A percentile compares a stretch with the other conserved stretches of the same genome.
phyloP scores from a whole-genome alignment of 2,888 invertebrate species.

The Dicyrtomina minuta region DNA sequence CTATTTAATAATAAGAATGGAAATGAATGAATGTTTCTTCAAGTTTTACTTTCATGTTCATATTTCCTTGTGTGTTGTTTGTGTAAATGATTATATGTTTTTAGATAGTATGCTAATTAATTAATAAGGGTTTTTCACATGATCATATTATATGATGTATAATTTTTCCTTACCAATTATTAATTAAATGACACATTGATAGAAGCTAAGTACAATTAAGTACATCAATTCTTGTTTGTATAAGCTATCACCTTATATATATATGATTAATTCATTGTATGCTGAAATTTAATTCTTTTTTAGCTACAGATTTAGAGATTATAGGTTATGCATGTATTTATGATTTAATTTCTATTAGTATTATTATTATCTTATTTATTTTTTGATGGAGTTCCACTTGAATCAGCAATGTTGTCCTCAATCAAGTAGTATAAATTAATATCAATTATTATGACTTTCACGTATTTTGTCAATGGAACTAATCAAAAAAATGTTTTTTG shows the following conservation, averaged over 20 bases:
- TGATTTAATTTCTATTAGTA: neutral
- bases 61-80: no score
- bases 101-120: no score
- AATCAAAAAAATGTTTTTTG: neutral
- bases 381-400: conserved; percentile 20
- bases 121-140: no score
- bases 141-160: no score
- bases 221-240: neutral
- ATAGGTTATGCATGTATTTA: conserved; percentile 1
- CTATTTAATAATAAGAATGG: no score
- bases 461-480: conserved; percentile 2
- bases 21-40: no score
- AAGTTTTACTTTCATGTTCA: no score
- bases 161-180: no score
- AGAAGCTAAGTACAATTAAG: neutral
- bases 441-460: conserved; percentile 10
- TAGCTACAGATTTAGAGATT: no score
- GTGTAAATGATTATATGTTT: no score
- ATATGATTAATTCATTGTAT: neutral
- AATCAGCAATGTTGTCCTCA: conserved; percentile 30
- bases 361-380: neutral
- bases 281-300: neutral
- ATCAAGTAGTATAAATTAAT: conserved; percentile 26
- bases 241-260: neutral
- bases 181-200: no score